Base-by-base conservation (phyloP, 2,113 vertebrate genomes). In the Dendropsophus ebraccatus region DNA sequence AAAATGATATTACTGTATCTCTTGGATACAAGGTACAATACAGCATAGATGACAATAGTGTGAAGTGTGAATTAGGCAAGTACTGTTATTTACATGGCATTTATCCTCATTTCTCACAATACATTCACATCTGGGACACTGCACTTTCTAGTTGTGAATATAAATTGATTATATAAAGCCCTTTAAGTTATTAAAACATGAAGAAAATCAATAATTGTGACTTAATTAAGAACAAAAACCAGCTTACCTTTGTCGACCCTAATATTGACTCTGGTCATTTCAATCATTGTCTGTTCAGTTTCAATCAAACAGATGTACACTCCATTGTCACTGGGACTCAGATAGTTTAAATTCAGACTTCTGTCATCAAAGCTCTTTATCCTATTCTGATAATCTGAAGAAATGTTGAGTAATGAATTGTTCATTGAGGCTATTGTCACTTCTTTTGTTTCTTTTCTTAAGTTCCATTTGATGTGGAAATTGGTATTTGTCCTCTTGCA, bases 251-350 rank as follows among this genome's bases (percentile, higher is more conserved):
- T 45, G 11, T 25, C 1, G 1, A 4, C 12, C 47, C n/a, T 32
- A n/a, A 76, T 52, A n/a, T 49, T 70, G 65, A 85, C 6, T 23
- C 8, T 11, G 7, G 60, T 79, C 45, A 79, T n/a, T n/a, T n/a
- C 23, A 8, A 85, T 2, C 14, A 23, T 45, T 17, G 11, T 5
- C 28, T 54, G n/a, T 79, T 32, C 5, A 6, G 47, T 52, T 35
- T 17, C 6, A 50, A 45, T 70, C 5, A 19, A 28, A 54, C 84
- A 85, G 4, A 52, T 35, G 54, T 85, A 85, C 4, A 41, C 16
- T 19, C 84, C 84, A 70, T 9, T 79, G 56, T 85, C 84, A 13
- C 52, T 52, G 17, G 6, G 4, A 16, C 12, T 17, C 23, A 85
- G 45, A 5, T 79, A 14, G 2, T 9, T 4, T 85, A 85, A 25